Evolutionary conservation across 2,113 vertebrate species (phyloP).

Genomic region (Macquaria ambigua): DNA sequence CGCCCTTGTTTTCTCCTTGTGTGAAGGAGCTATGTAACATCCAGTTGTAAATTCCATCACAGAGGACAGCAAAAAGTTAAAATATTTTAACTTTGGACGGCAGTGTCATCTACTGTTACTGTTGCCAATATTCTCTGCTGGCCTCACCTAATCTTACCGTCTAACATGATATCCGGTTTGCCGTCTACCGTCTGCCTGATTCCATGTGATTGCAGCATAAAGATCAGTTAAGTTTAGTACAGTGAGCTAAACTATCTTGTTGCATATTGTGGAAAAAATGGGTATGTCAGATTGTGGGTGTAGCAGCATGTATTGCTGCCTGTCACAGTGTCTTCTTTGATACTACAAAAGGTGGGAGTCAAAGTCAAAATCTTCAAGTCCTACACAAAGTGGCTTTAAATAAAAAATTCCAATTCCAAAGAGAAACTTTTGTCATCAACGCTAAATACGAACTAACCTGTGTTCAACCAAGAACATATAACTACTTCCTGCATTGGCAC

Average conservation of each 20-base stretch:
- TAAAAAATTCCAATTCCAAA: background rate
- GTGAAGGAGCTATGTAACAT: no score
- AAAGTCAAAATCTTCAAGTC: background rate
- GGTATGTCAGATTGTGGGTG: background rate
- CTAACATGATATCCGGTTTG: no score
- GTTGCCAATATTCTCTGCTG: no score
- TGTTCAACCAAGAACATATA: background rate
- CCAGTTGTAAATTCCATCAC: no score
- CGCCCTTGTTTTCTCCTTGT: no score
- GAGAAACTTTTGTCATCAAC: background rate
- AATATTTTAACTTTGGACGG: no score
- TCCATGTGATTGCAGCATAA: no score
- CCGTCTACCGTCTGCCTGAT: no score
- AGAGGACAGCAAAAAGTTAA: no score
- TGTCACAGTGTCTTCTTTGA: background rate
- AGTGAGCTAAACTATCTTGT: background rate
- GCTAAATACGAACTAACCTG: background rate
- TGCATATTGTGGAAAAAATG: background rate
- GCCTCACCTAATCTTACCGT: no score
- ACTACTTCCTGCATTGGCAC: conserved; percentile 8
- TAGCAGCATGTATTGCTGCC: background rate
- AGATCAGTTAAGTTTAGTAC: background rate
- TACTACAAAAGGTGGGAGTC: background rate
- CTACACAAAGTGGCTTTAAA: background rate
- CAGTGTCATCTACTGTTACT: no score